phyloP scores from a whole-genome alignment of 2,113 vertebrate species.

The Grus americana region DNA sequence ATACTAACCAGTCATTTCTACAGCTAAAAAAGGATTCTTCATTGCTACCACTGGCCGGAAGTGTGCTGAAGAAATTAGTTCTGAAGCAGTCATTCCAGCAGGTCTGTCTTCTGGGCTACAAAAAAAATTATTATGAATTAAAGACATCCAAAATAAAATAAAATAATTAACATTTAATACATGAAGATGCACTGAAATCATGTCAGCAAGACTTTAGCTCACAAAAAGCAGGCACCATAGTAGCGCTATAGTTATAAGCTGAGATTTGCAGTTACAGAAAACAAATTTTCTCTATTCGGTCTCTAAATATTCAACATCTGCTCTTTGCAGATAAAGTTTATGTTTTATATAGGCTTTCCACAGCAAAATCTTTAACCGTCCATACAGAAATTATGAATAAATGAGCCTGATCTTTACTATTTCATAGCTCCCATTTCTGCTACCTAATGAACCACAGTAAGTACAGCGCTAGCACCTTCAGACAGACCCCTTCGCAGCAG shows the following conservation, averaged over 20 bases:
- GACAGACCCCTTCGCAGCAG: background rate
- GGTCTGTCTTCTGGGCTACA: constrained; percentile 74
- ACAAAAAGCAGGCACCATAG: background rate
- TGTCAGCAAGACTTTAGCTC: background rate
- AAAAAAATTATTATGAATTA: constrained; percentile 17
- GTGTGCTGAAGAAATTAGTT: constrained; percentile 53
- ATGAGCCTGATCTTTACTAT: background rate
- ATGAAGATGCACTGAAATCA: background rate
- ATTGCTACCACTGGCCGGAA: constrained; percentile 50
- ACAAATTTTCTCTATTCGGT: background rate
- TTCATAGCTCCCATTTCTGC: background rate
- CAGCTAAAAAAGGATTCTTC: constrained; percentile 62
- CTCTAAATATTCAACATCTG: background rate
- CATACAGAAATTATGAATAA: background rate
- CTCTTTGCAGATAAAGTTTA: background rate
- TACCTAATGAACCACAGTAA: background rate
- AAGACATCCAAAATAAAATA: background rate
- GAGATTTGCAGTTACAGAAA: background rate
- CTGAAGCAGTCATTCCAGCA: constrained; percentile 66
- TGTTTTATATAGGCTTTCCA: background rate
- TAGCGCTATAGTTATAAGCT: background rate
- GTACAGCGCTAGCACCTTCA: background rate
- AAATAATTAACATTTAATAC: background rate
- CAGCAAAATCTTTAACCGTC: background rate
- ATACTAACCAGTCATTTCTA: constrained; percentile 75